A percentile compares a stretch with the other conserved stretches of the same genome.
These are phyloP conservation scores for Caprella mutica DNA, from an alignment of 2,888 invertebrate genomes.

Conservation along the genomic window DNA sequence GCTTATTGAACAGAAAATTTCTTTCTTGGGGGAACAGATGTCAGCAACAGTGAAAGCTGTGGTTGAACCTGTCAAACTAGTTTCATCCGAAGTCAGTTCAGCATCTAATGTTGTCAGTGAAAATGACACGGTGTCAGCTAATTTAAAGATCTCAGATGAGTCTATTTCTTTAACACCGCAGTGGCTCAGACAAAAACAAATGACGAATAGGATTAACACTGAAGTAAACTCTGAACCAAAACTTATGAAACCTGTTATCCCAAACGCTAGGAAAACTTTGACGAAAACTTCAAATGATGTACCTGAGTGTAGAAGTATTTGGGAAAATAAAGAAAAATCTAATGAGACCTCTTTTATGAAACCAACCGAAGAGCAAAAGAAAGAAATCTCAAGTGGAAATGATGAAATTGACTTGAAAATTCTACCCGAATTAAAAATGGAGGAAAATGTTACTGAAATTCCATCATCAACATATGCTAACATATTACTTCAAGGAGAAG, in stretches of 20 bases:
- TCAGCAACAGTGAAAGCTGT: not conserved
- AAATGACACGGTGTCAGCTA: not conserved
- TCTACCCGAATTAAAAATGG: not conserved
- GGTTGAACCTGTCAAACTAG: not conserved
- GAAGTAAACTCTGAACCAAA: too few species aligned
- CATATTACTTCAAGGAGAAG: conserved; percentile 15
- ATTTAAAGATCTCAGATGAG: too few species aligned
- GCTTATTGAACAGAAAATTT: too few species aligned
- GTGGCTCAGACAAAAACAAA: conserved; percentile 5
- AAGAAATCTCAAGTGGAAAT: not conserved
- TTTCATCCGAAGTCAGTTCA: not conserved
- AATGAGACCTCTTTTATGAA: too few species aligned
- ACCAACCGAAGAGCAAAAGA: too few species aligned
- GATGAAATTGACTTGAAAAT: not conserved
- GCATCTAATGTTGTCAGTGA: not conserved
- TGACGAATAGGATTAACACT: too few species aligned
- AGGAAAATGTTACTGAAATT: not conserved
- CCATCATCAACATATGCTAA: conserved; percentile 21
- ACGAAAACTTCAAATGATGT: too few species aligned
- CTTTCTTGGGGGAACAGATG: not conserved
- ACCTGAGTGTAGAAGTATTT: too few species aligned
- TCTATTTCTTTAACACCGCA: not conserved
- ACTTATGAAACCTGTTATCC: too few species aligned
- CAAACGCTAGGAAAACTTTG: too few species aligned
- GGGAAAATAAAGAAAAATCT: too few species aligned